These are phyloP conservation scores for Pardalotus punctatus DNA, from an alignment of 2,113 vertebrate genomes.

Conservation along the genomic window DNA sequence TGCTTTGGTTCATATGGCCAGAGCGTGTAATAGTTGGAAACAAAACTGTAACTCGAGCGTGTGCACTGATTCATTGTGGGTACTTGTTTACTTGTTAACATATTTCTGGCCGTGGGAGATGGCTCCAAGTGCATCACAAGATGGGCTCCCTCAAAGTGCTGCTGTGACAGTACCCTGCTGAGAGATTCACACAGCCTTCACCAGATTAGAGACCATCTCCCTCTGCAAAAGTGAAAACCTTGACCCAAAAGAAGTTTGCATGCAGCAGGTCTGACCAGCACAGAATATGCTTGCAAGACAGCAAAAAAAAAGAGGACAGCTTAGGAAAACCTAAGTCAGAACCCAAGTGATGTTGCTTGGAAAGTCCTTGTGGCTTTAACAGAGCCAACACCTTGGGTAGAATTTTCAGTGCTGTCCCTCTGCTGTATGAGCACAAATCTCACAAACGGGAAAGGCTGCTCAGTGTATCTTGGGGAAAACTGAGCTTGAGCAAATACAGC, in stretches of 20 bases:
- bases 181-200: fast-evolving
- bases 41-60: not conserved
- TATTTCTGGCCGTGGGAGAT: not conserved
- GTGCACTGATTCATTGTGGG: not conserved
- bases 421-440: not conserved
- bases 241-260: not conserved
- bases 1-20: not conserved
- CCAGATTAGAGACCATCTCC: not conserved
- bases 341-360: not conserved
- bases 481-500: not conserved
- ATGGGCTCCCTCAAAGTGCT: not conserved
- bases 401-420: not conserved
- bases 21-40: not conserved
- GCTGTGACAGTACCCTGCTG: fast-evolving
- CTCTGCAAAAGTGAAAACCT: not conserved
- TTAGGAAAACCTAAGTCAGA: not conserved
- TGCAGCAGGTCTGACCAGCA: not conserved
- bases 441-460: not conserved
- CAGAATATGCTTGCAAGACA: not conserved
- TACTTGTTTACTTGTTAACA: not conserved
- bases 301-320: not conserved
- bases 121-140: not conserved
- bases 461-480: not conserved
- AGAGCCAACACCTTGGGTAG: not conserved
- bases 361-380: not conserved